Conservation (phyloP, 2,113 vertebrate species). For the Rhinogobius similis region DNA sequence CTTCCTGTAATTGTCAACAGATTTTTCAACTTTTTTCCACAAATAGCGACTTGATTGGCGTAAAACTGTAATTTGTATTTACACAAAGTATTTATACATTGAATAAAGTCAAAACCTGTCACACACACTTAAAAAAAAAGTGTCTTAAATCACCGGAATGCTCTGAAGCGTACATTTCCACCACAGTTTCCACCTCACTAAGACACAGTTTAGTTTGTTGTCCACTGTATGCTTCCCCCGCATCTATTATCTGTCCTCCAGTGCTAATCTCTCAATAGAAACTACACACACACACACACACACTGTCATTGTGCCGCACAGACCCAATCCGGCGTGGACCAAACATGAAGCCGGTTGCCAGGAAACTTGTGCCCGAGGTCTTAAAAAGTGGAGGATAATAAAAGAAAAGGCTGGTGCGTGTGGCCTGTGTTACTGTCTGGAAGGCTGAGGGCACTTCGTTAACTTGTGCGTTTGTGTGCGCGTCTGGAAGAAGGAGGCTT, state of each 20-base stretch:
- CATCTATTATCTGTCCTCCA: conserved; percentile 52
- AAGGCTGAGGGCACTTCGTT: conserved; percentile 54
- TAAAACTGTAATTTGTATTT: too few relatives aligned
- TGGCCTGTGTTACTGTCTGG: conserved; percentile 40
- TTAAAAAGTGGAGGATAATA: conserved; percentile 69
- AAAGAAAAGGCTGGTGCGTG: conserved; percentile 57
- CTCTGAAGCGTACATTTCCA: too few relatives aligned
- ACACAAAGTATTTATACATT: too few relatives aligned
- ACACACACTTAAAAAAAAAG: too few relatives aligned
- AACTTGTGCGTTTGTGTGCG: conserved; percentile 36
- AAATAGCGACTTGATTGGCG: too few relatives aligned
- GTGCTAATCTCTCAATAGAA: conserved; percentile 67
- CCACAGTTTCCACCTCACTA: too few relatives aligned
- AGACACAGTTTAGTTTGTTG: conserved; percentile 6
- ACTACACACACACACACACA: conserved; percentile 26
- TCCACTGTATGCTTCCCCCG: conserved; percentile 35
- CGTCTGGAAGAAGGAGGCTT: conserved; percentile 29
- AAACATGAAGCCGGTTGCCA: conserved; percentile 74
- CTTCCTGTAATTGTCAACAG: too few relatives aligned
- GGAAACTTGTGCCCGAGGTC: conserved; percentile 69
- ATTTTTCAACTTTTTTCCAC: too few relatives aligned
- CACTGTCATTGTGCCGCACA: conserved; percentile 29
- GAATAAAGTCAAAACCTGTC: too few relatives aligned
- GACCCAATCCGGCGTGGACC: conserved; percentile 39
- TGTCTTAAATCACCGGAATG: too few relatives aligned